Evolutionary conservation across 2,113 vertebrate genomes (phyloP).

Genomic region (Hepsetus odoe): DNA sequence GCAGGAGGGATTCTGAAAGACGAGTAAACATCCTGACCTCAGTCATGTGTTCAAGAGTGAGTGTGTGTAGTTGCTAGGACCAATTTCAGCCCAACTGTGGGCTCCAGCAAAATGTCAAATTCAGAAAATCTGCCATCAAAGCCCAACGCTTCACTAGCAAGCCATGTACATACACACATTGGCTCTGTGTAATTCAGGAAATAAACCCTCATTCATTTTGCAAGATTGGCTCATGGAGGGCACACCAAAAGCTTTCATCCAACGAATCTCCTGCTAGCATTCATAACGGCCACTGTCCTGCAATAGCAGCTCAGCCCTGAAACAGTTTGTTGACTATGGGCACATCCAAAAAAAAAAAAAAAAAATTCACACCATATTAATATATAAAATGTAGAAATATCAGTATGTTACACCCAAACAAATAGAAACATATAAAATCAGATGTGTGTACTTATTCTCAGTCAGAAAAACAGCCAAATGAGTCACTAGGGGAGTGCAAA

Average conservation of each 20-base stretch:
- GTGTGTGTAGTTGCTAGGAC: slow-evolving; percentile 21
- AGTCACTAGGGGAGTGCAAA: too few species aligned
- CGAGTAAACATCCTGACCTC: slow-evolving; percentile 67
- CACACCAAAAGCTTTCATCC: background rate
- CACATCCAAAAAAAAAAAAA: too few species aligned
- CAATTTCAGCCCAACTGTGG: slow-evolving; percentile 6
- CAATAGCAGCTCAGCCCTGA: too few species aligned
- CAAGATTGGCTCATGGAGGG: background rate
- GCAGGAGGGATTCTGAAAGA: slow-evolving; percentile 45
- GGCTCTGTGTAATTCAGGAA: background rate
- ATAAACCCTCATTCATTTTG: background rate
- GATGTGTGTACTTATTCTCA: too few species aligned
- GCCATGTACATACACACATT: background rate
- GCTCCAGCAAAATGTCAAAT: slow-evolving; percentile 49
- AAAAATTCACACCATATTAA: too few species aligned
- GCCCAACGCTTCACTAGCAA: slow-evolving; percentile 13
- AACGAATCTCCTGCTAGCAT: background rate
- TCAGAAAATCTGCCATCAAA: slow-evolving; percentile 1
- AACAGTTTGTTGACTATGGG: too few species aligned
- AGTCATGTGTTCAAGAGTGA: slow-evolving; percentile 23
- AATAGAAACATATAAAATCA: too few species aligned
- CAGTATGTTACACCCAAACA: too few species aligned
- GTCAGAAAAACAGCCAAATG: too few species aligned
- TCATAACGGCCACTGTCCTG: too few species aligned
- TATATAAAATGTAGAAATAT: too few species aligned